Conservation (phyloP, 2,113 vertebrate species). For the Pontoporia blainvillei region DNA sequence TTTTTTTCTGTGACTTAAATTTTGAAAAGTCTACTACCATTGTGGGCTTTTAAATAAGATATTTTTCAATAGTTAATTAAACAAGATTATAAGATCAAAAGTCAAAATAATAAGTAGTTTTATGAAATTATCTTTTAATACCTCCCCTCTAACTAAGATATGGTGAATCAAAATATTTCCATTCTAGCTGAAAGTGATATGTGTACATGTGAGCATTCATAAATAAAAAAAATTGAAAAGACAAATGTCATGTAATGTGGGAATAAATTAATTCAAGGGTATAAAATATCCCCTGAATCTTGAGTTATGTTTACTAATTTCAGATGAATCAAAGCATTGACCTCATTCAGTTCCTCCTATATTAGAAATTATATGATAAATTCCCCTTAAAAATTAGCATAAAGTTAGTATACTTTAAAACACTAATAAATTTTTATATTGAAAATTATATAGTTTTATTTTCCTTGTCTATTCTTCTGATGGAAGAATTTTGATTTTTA, state of each 20-base stretch:
- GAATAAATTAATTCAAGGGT: background rate
- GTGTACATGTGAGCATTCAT: background rate
- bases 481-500: background rate
- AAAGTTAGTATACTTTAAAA: background rate
- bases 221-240: background rate
- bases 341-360: background rate
- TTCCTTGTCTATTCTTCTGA: background rate
- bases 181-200: background rate
- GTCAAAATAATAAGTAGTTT: background rate
- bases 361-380: background rate
- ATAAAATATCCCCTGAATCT: background rate
- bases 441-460: background rate
- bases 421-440: background rate
- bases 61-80: background rate
- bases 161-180: background rate
- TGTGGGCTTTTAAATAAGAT: background rate
- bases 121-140: background rate
- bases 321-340: background rate
- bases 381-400: background rate
- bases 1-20: background rate
- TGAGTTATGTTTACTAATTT: background rate
- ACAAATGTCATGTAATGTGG: background rate
- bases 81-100: background rate
- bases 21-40: background rate
- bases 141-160: background rate